phyloP scores from a whole-genome alignment of 2,797 vertebrate species.

The Darevskia mixta region DNA sequence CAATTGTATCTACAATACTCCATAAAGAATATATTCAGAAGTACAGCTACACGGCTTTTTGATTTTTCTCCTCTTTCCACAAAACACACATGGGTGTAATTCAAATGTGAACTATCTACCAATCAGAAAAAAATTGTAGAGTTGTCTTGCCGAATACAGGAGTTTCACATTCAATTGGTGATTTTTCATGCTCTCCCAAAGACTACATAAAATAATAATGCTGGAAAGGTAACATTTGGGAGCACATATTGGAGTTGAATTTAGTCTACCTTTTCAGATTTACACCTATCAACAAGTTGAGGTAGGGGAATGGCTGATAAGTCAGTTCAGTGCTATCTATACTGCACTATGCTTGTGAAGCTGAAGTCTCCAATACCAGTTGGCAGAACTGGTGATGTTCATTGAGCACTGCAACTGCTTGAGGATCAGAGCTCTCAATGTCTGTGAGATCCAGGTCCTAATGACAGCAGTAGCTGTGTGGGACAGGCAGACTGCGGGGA shows the following conservation, averaged over 20 bases:
- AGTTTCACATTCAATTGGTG: background rate
- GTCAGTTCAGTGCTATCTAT: background rate
- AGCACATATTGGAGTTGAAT: background rate
- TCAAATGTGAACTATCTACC: background rate
- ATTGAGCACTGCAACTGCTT: background rate
- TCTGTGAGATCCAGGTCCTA: background rate
- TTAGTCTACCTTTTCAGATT: background rate
- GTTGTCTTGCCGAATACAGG: background rate
- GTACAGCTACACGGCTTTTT: background rate
- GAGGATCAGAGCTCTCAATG: background rate
- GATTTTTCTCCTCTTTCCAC: background rate
- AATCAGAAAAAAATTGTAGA: background rate
- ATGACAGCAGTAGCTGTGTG: background rate
- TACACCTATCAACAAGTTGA: background rate
- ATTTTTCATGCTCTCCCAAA: background rate
- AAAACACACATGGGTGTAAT: background rate
- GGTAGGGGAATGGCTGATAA: too few species aligned
- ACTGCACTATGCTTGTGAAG: background rate
- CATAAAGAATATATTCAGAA: background rate
- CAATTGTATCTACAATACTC: slow-evolving; percentile 14
- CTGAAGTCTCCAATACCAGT: background rate
- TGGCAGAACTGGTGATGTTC: background rate
- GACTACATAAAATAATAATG: background rate
- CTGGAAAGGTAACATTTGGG: background rate
- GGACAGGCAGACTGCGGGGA: background rate